Percentiles rank a stretch among this genome's conserved stretches.
phyloP scores from a whole-genome alignment of 1,140 invertebrate species.

The Aphelinus certus region DNA sequence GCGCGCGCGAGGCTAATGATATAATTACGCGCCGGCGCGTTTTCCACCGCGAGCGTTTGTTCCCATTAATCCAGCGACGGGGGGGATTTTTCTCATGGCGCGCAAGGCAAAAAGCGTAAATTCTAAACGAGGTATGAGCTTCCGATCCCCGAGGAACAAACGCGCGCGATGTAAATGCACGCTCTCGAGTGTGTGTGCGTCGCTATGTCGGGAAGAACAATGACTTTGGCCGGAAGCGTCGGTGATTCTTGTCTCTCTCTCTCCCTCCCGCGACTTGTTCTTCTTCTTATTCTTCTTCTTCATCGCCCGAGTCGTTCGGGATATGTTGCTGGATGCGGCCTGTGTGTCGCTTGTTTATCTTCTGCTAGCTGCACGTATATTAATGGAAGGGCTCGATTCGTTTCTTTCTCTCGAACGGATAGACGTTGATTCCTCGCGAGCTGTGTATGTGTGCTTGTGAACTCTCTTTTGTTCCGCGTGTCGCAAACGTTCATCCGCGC shows the following conservation, averaged over 20 bases:
- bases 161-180: too few species aligned
- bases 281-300: background rate
- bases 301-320: too few species aligned
- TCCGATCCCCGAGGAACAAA: background rate
- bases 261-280: background rate
- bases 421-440: too few species aligned
- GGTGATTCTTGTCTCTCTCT: conserved; percentile 29
- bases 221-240: conserved; percentile 27
- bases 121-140: conserved; percentile 15
- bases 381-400: conserved; percentile 6
- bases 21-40: conserved; percentile 9
- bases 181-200: too few species aligned
- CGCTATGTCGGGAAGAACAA: conserved; percentile 19
- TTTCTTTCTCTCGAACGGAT: too few species aligned
- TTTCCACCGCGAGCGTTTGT: background rate
- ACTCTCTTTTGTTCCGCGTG: too few species aligned
- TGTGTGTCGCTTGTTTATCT: conserved; percentile 19
- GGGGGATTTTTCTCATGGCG: conserved; percentile 18
- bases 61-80: conserved; percentile 8
- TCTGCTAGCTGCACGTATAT: background rate
- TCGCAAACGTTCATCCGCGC: too few species aligned
- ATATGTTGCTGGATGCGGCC: background rate
- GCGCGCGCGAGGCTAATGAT: conserved; percentile 21
- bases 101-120: conserved; percentile 17
- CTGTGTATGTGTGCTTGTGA: too few species aligned